These are phyloP conservation scores for Chlorodrepanis virens DNA, from an alignment of 2,113 vertebrate species.

Conservation along the genomic window DNA sequence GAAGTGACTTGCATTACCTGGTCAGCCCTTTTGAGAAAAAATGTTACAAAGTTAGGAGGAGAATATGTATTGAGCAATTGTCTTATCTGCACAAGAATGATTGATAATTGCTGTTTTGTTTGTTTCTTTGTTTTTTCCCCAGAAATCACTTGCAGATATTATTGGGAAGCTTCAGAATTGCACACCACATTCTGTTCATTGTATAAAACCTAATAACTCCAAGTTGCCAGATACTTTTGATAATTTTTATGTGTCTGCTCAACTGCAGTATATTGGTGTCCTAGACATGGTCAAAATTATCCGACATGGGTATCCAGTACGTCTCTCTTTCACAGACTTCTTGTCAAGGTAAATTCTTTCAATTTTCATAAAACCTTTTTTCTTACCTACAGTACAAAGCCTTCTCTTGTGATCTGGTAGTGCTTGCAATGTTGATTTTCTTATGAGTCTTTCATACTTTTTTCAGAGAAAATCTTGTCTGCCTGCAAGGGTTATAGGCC, in stretches of 20 bases:
- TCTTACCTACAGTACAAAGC: background rate
- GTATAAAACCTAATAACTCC: slow-evolving; percentile 86
- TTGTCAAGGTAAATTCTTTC: slow-evolving; percentile 81
- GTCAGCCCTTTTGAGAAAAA: background rate
- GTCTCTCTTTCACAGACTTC: slow-evolving; percentile 86
- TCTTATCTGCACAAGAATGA: background rate
- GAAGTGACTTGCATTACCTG: background rate
- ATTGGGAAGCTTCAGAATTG: slow-evolving; percentile 83
- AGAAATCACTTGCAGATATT: slow-evolving; percentile 89
- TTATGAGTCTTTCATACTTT: background rate
- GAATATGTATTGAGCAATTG: background rate
- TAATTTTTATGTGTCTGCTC: slow-evolving; percentile 87
- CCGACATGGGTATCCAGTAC: slow-evolving; percentile 88
- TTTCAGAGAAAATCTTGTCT: background rate
- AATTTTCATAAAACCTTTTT: background rate
- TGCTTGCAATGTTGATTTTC: background rate
- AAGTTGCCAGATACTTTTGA: slow-evolving; percentile 84
- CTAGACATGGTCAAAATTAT: slow-evolving; percentile 92
- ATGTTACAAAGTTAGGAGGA: background rate
- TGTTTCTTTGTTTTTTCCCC: background rate
- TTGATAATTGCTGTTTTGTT: background rate
- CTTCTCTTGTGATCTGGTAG: background rate
- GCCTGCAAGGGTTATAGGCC: background rate
- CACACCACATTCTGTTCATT: slow-evolving; percentile 85
- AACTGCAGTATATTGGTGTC: slow-evolving; percentile 90